Conservation (phyloP, 2,888 invertebrate genomes). For the Tipula confusa region DNA sequence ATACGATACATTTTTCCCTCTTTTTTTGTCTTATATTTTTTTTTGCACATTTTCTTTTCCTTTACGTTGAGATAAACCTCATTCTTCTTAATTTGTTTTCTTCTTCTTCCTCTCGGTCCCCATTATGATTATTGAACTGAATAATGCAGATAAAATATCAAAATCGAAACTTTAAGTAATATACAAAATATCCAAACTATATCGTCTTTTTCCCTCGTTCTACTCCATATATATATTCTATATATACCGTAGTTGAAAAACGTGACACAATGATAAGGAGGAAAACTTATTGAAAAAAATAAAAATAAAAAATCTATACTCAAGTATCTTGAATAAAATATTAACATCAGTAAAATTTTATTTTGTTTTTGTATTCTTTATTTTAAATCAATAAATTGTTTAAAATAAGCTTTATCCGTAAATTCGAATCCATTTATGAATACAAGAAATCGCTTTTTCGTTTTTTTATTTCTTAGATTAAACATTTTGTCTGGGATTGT, state of each 20-base stretch:
- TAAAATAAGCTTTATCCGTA: not conserved
- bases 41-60: not conserved
- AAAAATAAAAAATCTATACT: not conserved
- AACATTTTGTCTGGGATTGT: not conserved
- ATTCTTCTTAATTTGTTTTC: not conserved
- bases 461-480: no score
- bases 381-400: conserved; percentile 20
- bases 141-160: conserved; percentile 12
- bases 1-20: no score
- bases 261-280: conserved; percentile 20
- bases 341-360: not conserved
- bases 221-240: not conserved
- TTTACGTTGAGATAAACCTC: not conserved
- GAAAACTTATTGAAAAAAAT: conserved; percentile 1
- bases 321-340: conserved; percentile 6
- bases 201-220: not conserved
- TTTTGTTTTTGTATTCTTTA: not conserved
- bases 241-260: not conserved
- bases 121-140: not conserved
- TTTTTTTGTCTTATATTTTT: not conserved
- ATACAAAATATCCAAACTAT: conserved; percentile 25
- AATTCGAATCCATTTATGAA: not conserved
- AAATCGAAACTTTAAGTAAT: conserved; percentile 12
- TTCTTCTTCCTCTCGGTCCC: not conserved
- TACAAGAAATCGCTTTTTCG: not conserved